phyloP scores from a whole-genome alignment of 2,888 invertebrate species.

The Synanthedon formicaeformis region DNA sequence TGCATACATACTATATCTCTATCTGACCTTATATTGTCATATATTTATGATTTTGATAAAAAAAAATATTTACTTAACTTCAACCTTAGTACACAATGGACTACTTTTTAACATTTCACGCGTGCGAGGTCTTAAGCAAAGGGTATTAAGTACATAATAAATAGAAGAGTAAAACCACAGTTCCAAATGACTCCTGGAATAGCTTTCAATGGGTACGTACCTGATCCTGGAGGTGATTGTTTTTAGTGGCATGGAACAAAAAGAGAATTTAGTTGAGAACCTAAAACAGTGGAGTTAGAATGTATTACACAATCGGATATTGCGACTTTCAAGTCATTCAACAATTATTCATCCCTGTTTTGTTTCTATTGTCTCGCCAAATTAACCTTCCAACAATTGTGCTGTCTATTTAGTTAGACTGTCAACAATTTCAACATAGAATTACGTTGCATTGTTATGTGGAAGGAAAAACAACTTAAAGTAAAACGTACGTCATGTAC shows the following conservation, averaged over 20 bases:
- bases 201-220: constrained; percentile 34
- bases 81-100: neutral
- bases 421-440: constrained; percentile 29
- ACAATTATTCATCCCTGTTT: constrained; percentile 35
- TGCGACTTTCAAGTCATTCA: constrained; percentile 38
- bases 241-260: constrained; percentile 46
- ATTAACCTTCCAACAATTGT: constrained; percentile 46
- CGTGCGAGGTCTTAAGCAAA: no score
- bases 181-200: no score
- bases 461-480: neutral
- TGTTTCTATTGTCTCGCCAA: constrained; percentile 28
- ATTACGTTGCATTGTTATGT: constrained; percentile 13
- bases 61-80: neutral
- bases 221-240: constrained; percentile 40
- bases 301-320: neutral
- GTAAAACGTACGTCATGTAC: no score
- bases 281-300: no score
- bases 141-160: no score
- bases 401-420: constrained; percentile 23
- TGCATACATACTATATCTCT: no score
- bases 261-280: neutral
- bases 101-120: no score
- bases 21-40: neutral
- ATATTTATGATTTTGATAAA: neutral
- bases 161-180: no score